Base-by-base conservation (phyloP, 2,888 invertebrate genomes). In the Syrista parreyssii region DNA sequence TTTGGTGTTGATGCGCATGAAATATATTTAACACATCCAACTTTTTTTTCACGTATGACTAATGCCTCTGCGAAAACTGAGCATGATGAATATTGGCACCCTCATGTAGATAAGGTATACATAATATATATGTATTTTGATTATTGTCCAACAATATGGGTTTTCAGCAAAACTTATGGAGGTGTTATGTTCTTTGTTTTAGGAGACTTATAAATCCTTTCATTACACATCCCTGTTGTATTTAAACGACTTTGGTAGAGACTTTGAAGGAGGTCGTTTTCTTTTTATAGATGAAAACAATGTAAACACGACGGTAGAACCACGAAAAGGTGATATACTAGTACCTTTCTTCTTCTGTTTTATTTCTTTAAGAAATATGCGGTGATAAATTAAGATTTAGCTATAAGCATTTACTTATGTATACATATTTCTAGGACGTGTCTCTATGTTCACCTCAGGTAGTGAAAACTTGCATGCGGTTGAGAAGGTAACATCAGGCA, bases 81-180 rank as follows among this genome's bases (percentile, higher is more conserved):
- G 32, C 96, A 97, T 90, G 97, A 97, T 92, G 96, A 97, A 91
- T 98, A 98, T 91, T 98, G 97, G 97, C 96, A 97, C 92, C 94
- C 95, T 31, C 97, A 97, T 92, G 94, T 97, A 69, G 97, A 98
- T 91, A 97, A 97, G 93, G 97, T 97, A 92, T 87, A 32, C 71
- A 33, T 31, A 15, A 23, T 55, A 23, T 55, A 55, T 23, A 74
- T 69, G 12, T 55, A 55, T 55, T 55, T 55, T 55, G 1, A 23
- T 55, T 23, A 55, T 55, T 55, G 9, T 55, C 9, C 9, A 75
- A 4, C 11, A n/a, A 34, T 74, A 68, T 76, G 68, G 77, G 73
- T 78, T 12, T 74, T 75, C 78, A 74, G 55, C 72, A 74, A 73
- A 30, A 76, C 55, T 36, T 23, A 68, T 35, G 12, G 35, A 40